Conservation (phyloP, 2,797 vertebrate species). For the Pagetopsis macropterus region DNA sequence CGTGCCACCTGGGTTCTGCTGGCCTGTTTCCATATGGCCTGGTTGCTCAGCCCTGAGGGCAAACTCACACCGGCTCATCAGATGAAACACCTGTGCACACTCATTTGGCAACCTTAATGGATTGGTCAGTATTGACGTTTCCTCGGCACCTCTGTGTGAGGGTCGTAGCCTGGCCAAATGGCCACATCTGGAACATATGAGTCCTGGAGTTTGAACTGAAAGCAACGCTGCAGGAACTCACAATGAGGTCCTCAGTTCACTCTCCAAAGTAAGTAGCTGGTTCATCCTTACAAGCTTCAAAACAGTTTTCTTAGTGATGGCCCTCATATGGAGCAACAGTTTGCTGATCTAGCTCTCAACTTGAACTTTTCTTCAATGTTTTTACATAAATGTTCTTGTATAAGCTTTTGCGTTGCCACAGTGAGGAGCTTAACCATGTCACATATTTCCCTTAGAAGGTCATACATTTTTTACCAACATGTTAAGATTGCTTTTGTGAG, state of each 20-base stretch:
- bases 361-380: conserved; percentile 14
- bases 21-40: conserved; percentile 45
- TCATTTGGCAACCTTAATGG: conserved; percentile 73
- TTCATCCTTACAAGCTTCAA: conserved; percentile 53
- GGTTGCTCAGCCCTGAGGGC: conserved; percentile 66
- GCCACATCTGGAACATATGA: conserved; percentile 81
- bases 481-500: conserved; percentile 25
- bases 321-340: conserved; percentile 30
- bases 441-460: conserved; percentile 31
- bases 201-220: conserved; percentile 60
- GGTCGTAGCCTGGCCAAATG: conserved; percentile 68
- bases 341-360: conserved; percentile 31
- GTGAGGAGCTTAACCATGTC: conserved; percentile 7
- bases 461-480: not conserved
- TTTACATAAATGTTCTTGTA: conserved; percentile 17
- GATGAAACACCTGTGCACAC: conserved; percentile 64
- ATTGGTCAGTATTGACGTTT: conserved; percentile 73
- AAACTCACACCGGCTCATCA: conserved; percentile 77
- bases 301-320: conserved; percentile 28
- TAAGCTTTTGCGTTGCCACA: not conserved
- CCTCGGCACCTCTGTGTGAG: conserved; percentile 76
- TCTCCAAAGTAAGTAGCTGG: conserved; percentile 70
- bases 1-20: conserved; percentile 32
- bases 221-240: conserved; percentile 66
- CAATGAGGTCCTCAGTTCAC: conserved; percentile 72